A percentile compares a stretch with the other conserved stretches of the same genome.
phyloP scores from a whole-genome alignment of 2,797 vertebrate species.

The Bothrops alternatus region DNA sequence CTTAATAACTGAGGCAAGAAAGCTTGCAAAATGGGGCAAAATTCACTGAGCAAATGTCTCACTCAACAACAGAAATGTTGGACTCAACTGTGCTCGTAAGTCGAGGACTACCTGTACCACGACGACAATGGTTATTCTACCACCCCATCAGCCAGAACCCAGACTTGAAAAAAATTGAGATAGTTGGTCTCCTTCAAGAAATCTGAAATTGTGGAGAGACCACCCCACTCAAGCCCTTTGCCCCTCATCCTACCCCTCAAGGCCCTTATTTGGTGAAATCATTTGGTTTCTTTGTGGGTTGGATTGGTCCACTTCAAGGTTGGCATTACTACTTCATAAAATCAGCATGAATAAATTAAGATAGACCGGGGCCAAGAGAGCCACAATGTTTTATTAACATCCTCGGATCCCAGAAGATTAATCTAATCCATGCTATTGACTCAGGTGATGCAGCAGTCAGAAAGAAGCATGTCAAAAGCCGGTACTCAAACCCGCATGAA shows the following conservation, averaged over 20 bases:
- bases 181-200: no score
- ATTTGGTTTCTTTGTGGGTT: background rate
- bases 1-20: background rate
- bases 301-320: background rate
- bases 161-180: no score
- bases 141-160: no score
- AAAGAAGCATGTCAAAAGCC: background rate
- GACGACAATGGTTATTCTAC: no score
- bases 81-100: background rate
- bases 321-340: background rate
- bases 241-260: background rate
- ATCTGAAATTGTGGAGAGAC: no score
- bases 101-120: background rate
- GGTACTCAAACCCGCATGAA: background rate
- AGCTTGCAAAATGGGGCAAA: background rate
- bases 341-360: background rate
- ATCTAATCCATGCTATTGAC: background rate
- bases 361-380: background rate
- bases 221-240: background rate
- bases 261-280: background rate
- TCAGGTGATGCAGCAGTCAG: background rate
- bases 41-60: background rate
- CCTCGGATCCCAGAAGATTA: background rate
- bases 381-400: background rate
- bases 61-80: background rate